Conservation (phyloP, 2,113 vertebrate genomes). For the Euleptes europaea region DNA sequence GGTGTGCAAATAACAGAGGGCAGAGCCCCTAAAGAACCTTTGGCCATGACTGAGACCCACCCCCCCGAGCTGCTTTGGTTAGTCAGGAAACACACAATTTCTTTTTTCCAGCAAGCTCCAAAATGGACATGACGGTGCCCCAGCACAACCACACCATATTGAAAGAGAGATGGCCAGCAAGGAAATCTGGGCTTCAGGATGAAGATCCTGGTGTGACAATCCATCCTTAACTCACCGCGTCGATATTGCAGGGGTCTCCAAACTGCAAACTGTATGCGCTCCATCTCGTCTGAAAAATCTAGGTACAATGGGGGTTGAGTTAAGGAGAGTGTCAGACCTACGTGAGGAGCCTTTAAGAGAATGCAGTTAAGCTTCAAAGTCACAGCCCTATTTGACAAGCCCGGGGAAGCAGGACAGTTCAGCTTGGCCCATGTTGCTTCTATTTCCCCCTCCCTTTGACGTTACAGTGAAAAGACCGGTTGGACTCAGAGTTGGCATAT, state of each 20-base stretch:
- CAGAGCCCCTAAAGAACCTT: not conserved
- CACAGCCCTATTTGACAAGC: not conserved
- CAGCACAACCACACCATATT: not conserved
- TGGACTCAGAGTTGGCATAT: fast-evolving
- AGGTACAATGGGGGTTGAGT: constrained; percentile 54
- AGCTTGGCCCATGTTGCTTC: not conserved
- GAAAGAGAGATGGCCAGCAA: not conserved
- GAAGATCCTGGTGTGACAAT: constrained; percentile 47
- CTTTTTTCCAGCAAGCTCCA: not conserved
- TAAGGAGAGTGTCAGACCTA: constrained; percentile 53
- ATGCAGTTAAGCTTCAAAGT: constrained; percentile 16
- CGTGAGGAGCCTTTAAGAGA: constrained; percentile 11
- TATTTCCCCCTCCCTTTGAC: not conserved
- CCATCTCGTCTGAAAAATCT: constrained; percentile 73
- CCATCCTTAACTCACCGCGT: constrained; percentile 69
- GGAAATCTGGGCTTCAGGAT: constrained; percentile 28
- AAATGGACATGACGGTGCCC: not conserved
- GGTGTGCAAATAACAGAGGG: not conserved
- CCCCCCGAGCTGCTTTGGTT: not conserved
- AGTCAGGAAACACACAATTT: not conserved
- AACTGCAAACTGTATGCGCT: constrained; percentile 72
- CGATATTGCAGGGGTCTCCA: constrained; percentile 73
- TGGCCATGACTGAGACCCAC: not conserved
- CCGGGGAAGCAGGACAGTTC: constrained; percentile 7
- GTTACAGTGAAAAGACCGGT: fast-evolving